Evolutionary conservation across 2,797 vertebrate genomes (phyloP).

Genomic region (Poliocrania exsul): DNA sequence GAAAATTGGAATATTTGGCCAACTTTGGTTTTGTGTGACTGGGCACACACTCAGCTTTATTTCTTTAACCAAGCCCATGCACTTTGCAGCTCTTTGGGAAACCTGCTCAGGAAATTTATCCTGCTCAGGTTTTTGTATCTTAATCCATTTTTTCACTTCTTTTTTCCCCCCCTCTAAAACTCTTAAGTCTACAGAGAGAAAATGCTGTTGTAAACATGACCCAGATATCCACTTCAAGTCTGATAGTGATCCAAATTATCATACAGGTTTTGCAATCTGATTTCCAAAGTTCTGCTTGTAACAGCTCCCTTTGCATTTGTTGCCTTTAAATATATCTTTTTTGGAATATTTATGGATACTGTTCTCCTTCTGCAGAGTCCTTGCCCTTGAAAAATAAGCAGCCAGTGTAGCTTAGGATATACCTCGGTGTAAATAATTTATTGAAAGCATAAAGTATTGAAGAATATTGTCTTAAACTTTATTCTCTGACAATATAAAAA

Average conservation of each 20-base stretch:
- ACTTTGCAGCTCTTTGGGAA: not conserved
- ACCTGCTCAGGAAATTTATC: not conserved
- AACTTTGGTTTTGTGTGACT: not conserved
- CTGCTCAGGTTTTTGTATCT: not conserved
- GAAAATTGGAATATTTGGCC: not conserved
- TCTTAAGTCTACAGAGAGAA: not conserved
- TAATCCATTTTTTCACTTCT: not conserved
- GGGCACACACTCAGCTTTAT: not conserved
- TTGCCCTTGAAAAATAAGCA: slow-evolving; percentile 16
- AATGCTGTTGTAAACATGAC: slow-evolving; percentile 39
- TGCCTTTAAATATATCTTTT: slow-evolving; percentile 37
- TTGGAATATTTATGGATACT: slow-evolving; percentile 48
- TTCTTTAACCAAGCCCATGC: not conserved
- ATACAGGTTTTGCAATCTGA: not conserved
- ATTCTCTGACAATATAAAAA: slow-evolving; percentile 46
- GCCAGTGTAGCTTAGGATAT: not conserved
- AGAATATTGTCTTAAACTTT: slow-evolving; percentile 60
- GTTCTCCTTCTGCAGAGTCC: not conserved
- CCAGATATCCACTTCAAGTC: slow-evolving; percentile 21
- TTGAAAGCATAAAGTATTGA: slow-evolving; percentile 48
- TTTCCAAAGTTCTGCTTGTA: slow-evolving; percentile 24
- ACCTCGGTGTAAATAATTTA: slow-evolving; percentile 37
- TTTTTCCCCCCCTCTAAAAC: not conserved
- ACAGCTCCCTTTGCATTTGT: slow-evolving; percentile 29
- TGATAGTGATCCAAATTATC: slow-evolving; percentile 36